Evolutionary conservation across 2,888 invertebrate genomes (phyloP).

Genomic region (Papilio gigon): DNA sequence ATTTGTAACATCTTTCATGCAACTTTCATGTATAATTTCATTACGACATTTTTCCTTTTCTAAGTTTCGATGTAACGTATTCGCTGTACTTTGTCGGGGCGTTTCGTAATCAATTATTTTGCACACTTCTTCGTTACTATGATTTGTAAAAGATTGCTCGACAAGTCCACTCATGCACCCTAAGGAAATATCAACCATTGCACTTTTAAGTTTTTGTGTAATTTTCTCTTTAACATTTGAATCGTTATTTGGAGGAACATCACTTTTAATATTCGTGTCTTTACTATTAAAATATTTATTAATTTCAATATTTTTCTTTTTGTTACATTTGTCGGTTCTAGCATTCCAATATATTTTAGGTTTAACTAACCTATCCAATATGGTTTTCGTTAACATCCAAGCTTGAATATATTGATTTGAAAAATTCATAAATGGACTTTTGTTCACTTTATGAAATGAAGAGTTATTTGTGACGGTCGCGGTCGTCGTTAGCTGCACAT

Average conservation of each 20-base stretch:
- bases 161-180: conserved; percentile 63
- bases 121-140: conserved; percentile 68
- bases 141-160: conserved; percentile 52
- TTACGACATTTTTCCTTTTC: conserved; percentile 51
- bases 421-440: conserved; percentile 58
- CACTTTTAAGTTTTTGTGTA: conserved; percentile 58
- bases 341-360: conserved; percentile 41
- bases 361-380: conserved; percentile 51
- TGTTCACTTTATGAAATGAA: conserved; percentile 46
- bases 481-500: conserved; percentile 24
- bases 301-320: conserved; percentile 51
- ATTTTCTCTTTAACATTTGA: conserved; percentile 48
- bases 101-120: conserved; percentile 72
- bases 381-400: conserved; percentile 68
- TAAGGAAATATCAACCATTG: conserved; percentile 68
- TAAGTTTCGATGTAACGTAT: conserved; percentile 41
- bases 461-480: conserved; percentile 37
- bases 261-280: conserved; percentile 62
- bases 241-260: conserved; percentile 61
- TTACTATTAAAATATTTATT: conserved; percentile 56
- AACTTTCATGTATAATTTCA: conserved; percentile 44
- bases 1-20: conserved; percentile 19
- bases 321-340: conserved; percentile 44
- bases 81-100: conserved; percentile 51
- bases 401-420: conserved; percentile 65